These are phyloP conservation scores for Esperia sulphurella DNA, from an alignment of 2,888 invertebrate species.

Conservation along the genomic window DNA sequence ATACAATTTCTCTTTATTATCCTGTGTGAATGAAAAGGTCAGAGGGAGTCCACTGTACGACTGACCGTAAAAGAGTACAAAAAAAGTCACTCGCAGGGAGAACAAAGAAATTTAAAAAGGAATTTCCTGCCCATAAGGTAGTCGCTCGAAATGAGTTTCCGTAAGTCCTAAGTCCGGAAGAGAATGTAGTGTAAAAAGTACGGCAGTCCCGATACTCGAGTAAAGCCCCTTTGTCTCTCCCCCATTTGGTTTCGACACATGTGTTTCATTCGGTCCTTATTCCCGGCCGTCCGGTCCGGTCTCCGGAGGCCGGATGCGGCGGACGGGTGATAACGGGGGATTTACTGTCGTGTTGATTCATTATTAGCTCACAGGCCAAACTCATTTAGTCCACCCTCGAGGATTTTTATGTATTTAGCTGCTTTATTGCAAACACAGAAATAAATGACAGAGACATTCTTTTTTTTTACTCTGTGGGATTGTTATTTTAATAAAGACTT, in stretches of 20 bases:
- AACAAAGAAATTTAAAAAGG: constrained; percentile 5
- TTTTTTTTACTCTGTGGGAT: too few species aligned
- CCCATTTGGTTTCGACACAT: constrained; percentile 10
- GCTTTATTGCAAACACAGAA: neutral
- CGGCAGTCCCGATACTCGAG: constrained; percentile 4
- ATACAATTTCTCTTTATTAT: too few species aligned
- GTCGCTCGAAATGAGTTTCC: constrained; percentile 9
- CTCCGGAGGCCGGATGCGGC: neutral
- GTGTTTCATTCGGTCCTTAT: constrained; percentile 9
- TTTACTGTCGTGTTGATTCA: constrained; percentile 13
- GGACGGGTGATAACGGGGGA: constrained; percentile 7
- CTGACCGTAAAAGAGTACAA: neutral
- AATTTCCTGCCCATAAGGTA: neutral
- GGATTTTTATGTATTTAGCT: neutral
- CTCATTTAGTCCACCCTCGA: constrained; percentile 8
- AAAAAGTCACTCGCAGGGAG: neutral
- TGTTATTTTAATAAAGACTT: too few species aligned
- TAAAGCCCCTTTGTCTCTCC: constrained; percentile 8
- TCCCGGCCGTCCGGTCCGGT: neutral
- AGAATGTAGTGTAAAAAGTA: constrained; percentile 8
- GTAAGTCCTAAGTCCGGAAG: constrained; percentile 1
- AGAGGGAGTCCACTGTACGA: neutral
- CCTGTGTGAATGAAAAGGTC: neutral
- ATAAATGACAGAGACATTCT: neutral
- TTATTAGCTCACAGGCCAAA: constrained; percentile 9